Conservation (phyloP, 2,888 invertebrate genomes). For the Campoplex capitator region DNA sequence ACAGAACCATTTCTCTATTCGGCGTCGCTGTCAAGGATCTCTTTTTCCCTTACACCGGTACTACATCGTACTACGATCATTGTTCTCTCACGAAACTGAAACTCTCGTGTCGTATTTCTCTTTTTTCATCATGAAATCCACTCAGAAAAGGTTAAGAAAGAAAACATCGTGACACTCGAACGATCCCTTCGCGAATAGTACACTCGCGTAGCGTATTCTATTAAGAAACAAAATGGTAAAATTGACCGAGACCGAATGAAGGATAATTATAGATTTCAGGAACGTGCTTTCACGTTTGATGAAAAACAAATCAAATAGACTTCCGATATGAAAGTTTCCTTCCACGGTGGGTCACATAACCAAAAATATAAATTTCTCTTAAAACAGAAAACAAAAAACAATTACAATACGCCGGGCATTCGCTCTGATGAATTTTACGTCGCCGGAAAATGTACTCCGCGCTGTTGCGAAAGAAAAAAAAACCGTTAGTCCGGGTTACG, state of each 20-base stretch:
- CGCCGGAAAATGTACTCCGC: background rate
- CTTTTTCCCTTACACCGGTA: conserved; percentile 13
- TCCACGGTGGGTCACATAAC: background rate
- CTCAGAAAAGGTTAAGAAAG: background rate
- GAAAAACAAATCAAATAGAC: background rate
- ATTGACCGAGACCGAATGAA: background rate
- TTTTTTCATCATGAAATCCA: conserved; percentile 16
- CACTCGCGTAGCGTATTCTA: background rate
- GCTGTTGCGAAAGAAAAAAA: conserved; percentile 4
- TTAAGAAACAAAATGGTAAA: conserved; percentile 3
- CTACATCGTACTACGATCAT: conserved; percentile 39
- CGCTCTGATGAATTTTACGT: background rate
- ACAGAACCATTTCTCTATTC: conserved; percentile 75
- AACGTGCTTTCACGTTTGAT: background rate
- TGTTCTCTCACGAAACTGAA: conserved; percentile 36
- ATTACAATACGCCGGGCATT: background rate
- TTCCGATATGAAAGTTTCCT: background rate
- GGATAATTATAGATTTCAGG: background rate
- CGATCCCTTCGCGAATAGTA: background rate
- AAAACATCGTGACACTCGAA: background rate
- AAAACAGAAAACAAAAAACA: background rate
- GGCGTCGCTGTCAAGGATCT: conserved; percentile 20
- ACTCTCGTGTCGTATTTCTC: conserved; percentile 8
- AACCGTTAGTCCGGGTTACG: background rate
- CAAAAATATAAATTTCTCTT: background rate